phyloP scores from a whole-genome alignment of 2,113 vertebrate genomes.

The Motacilla tschutschensis region DNA sequence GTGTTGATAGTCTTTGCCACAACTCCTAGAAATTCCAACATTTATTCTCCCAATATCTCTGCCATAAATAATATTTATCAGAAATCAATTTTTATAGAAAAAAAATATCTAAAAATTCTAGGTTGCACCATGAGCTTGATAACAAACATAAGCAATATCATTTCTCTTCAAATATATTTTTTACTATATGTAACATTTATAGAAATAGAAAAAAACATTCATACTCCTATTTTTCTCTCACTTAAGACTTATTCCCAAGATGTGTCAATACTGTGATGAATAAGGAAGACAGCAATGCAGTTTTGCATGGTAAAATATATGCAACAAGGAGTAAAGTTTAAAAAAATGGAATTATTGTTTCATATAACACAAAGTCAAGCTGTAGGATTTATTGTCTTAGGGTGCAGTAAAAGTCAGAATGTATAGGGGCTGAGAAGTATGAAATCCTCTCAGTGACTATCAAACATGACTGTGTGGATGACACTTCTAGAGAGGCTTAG shows the following conservation, averaged over 20 bases:
- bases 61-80: background rate
- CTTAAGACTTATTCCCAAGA: background rate
- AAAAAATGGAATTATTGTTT: background rate
- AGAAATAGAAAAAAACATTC: background rate
- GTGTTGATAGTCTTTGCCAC: background rate
- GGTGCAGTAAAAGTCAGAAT: background rate
- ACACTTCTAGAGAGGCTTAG: background rate
- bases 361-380: background rate
- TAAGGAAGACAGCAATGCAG: background rate
- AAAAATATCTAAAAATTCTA: background rate
- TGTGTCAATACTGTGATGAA: background rate
- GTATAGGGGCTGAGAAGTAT: background rate
- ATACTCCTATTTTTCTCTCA: background rate
- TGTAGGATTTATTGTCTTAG: background rate
- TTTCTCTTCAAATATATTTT: background rate
- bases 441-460: background rate
- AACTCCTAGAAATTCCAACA: background rate
- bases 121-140: background rate
- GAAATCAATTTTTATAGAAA: background rate
- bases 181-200: fast-evolving
- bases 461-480: background rate
- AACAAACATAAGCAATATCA: background rate
- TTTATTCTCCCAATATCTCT: background rate
- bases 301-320: background rate
- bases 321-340: background rate